These are phyloP conservation scores for Maconellicoccus hirsutus DNA, from an alignment of 1,140 invertebrate genomes.

Conservation along the genomic window DNA sequence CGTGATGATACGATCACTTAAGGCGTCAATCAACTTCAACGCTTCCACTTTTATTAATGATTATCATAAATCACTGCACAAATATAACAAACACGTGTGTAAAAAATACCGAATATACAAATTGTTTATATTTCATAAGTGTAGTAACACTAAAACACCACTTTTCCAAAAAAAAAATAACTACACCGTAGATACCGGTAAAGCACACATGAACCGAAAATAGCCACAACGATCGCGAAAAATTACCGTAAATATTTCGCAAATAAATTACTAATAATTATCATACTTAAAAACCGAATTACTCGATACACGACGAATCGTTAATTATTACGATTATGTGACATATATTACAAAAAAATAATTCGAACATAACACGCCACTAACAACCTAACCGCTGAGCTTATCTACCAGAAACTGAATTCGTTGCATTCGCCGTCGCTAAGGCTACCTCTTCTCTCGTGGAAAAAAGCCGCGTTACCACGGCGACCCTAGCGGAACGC, in stretches of 20 bases:
- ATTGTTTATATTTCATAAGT: not conserved
- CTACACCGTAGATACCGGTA: not conserved
- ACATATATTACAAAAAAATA: not conserved
- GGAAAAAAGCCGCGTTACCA: not conserved
- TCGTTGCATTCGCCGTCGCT: not conserved
- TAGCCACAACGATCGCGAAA: not conserved
- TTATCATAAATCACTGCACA: constrained; percentile 1
- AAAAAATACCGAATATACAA: not conserved
- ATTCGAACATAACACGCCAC: constrained; percentile 12
- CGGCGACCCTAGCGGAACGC: not conserved
- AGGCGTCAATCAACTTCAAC: not conserved
- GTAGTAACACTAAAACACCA: constrained; percentile 3
- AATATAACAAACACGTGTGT: not conserved
- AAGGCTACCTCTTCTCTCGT: not conserved
- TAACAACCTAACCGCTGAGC: not conserved
- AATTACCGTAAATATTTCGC: not conserved
- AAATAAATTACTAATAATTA: not conserved
- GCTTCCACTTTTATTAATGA: not conserved
- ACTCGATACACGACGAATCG: not conserved
- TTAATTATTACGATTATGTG: constrained; percentile 9
- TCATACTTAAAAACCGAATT: not conserved
- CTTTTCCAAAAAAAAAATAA: not conserved
- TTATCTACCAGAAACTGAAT: constrained; percentile 16
- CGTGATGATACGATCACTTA: not conserved
- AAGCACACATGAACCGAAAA: not conserved